These are phyloP conservation scores for Hypothenemus hampei DNA, from an alignment of 1,140 invertebrate species.

Conservation along the genomic window DNA sequence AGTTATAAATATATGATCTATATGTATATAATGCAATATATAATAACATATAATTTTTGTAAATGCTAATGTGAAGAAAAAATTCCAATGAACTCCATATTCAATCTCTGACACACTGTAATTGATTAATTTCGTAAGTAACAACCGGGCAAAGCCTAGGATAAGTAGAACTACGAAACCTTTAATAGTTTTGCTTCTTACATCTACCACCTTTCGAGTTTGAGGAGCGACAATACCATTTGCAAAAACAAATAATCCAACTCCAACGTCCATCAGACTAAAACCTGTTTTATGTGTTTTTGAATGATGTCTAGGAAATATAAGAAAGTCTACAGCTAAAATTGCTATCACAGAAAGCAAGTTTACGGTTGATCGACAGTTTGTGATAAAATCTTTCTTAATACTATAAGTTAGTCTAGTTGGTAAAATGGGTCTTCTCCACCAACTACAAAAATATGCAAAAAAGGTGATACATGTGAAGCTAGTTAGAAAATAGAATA, in stretches of 20 bases:
- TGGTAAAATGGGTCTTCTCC: conserved; percentile 1
- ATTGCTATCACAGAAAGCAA: conserved; percentile 78
- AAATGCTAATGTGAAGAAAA: conserved; percentile 86
- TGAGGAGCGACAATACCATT: conserved; percentile 73
- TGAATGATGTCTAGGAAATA: conserved; percentile 77
- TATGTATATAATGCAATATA: conserved; percentile 50
- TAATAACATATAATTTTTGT: conserved; percentile 69
- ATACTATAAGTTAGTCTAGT: conserved; percentile 32
- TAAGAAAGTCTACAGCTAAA: conserved; percentile 85
- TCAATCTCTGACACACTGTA: conserved; percentile 87
- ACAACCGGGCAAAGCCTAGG: conserved; percentile 66
- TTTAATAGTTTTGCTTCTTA: conserved; percentile 43
- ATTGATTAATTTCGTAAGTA: conserved; percentile 59
- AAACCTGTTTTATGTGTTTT: conserved; percentile 86
- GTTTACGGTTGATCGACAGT: conserved; percentile 65
- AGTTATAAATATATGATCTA: conserved; percentile 38
- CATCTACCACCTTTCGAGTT: conserved; percentile 44
- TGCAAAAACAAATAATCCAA: conserved; percentile 81
- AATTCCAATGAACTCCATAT: conserved; percentile 97
- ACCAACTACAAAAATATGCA: background rate
- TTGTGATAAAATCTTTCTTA: conserved; percentile 57
- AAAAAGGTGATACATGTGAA: conserved; percentile 11
- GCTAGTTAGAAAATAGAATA: conserved; percentile 19
- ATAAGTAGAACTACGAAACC: conserved; percentile 53
- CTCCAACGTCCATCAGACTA: conserved; percentile 92